These are phyloP conservation scores for Spodoptera exigua DNA, from an alignment of 2,888 invertebrate genomes.

Conservation along the genomic window DNA sequence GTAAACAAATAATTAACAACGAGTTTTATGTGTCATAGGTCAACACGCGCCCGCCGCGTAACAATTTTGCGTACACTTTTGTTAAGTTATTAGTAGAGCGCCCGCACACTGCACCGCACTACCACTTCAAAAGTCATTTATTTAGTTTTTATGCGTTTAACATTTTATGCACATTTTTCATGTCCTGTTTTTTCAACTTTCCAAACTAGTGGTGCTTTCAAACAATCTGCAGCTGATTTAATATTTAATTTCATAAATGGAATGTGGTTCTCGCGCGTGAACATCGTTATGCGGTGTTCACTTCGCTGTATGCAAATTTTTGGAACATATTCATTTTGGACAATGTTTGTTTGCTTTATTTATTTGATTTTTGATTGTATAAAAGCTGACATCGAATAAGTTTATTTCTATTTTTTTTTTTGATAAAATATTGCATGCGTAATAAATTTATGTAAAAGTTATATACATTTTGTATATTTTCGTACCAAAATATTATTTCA, in stretches of 20 bases:
- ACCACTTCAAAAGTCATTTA: conserved; percentile 37
- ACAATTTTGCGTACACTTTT: conserved; percentile 41
- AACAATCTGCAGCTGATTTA: conserved; percentile 30
- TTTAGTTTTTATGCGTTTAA: conserved; percentile 31
- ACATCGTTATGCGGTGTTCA: conserved; percentile 8
- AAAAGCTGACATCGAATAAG: background rate
- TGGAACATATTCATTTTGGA: conserved; percentile 11
- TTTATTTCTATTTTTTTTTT: background rate
- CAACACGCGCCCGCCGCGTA: background rate
- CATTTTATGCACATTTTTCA: conserved; percentile 34
- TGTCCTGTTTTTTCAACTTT: conserved; percentile 19
- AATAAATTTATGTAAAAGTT: too few species aligned
- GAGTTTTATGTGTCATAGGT: conserved; percentile 22
- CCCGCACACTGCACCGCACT: background rate
- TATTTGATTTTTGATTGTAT: background rate
- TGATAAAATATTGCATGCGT: too few species aligned
- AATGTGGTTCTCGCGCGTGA: conserved; percentile 7
- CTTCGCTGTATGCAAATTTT: conserved; percentile 11
- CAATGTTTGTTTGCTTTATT: background rate
- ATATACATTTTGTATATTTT: too few species aligned
- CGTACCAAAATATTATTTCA: too few species aligned
- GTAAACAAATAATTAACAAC: conserved; percentile 38
- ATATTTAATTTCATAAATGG: conserved; percentile 16
- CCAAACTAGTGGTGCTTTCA: conserved; percentile 24
- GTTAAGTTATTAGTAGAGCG: conserved; percentile 40